These are phyloP conservation scores for Crocodylus rhombifer DNA, from an alignment of 2,797 vertebrate species.

Conservation along the genomic window DNA sequence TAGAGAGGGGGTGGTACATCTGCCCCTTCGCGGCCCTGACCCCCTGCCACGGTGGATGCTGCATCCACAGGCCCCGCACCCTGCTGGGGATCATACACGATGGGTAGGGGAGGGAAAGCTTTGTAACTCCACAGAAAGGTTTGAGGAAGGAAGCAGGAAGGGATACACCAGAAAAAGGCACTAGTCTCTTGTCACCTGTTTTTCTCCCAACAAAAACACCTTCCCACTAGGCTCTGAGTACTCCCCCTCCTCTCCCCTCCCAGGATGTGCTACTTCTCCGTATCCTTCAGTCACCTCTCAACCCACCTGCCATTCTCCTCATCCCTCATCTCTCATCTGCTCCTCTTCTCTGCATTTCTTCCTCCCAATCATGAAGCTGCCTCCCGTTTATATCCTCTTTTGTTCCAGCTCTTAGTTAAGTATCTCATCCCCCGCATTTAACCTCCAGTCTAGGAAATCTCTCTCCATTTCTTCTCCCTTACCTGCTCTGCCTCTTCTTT, in stretches of 20 bases:
- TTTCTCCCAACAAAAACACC: not conserved
- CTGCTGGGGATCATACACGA: constrained; percentile 25
- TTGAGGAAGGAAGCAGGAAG: not conserved
- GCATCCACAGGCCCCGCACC: constrained; percentile 80
- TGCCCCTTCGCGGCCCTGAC: constrained; percentile 77
- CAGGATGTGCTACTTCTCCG: not conserved
- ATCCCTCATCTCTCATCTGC: not conserved
- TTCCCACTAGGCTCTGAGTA: not conserved
- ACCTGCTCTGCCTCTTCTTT: not conserved
- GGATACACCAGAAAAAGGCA: not conserved
- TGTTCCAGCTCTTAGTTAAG: not conserved
- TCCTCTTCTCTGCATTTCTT: not conserved
- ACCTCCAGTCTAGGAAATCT: too few relatives aligned
- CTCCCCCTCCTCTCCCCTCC: not conserved
- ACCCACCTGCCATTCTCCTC: not conserved
- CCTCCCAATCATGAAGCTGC: not conserved
- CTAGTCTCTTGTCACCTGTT: not conserved
- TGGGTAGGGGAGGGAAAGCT: not conserved
- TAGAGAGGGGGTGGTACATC: constrained; percentile 83
- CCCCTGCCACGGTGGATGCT: constrained; percentile 72
- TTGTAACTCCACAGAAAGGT: not conserved
- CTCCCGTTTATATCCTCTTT: not conserved
- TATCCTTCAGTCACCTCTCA: not conserved
- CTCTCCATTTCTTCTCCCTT: too few relatives aligned
- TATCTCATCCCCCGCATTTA: not conserved